Percentiles rank a stretch among this genome's conserved stretches.
phyloP scores from a whole-genome alignment of 2,113 vertebrate species.

The Indri indri region DNA sequence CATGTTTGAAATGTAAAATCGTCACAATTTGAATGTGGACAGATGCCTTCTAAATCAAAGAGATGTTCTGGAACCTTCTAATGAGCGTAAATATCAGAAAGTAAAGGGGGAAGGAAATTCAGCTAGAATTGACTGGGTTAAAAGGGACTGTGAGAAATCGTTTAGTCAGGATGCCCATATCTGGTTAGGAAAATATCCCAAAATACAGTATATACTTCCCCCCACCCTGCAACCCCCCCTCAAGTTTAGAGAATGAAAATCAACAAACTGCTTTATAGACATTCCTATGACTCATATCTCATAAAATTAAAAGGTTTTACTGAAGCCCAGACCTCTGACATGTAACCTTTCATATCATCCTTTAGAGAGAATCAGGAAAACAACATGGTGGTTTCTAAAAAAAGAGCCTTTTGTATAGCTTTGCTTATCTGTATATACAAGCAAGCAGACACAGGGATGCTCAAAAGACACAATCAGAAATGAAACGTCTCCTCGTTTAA shows the following conservation, averaged over 20 bases:
- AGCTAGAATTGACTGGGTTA: background rate
- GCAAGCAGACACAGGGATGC: background rate
- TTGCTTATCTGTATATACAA: background rate
- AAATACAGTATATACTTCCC: background rate
- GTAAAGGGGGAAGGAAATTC: background rate
- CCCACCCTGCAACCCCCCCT: background rate
- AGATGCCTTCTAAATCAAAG: background rate
- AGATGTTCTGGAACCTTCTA: background rate
- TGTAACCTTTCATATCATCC: background rate
- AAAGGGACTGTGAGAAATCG: background rate
- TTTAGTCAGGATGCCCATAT: background rate
- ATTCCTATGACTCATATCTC: background rate
- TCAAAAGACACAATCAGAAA: background rate
- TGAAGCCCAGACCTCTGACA: background rate
- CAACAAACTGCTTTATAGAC: background rate
- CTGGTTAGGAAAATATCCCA: background rate
- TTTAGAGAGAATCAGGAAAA: background rate
- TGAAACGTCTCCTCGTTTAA: background rate
- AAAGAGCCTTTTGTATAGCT: background rate
- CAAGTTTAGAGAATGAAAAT: background rate
- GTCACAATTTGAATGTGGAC: background rate
- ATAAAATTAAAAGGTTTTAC: constrained; percentile 13
- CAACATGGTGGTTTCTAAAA: background rate
- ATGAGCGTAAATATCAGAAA: background rate
- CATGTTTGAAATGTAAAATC: background rate